Evolutionary conservation across 1,140 invertebrate species (phyloP), one percentile per base, ranked within the genome.

Genomic region (Lepidurus couesii): DNA sequence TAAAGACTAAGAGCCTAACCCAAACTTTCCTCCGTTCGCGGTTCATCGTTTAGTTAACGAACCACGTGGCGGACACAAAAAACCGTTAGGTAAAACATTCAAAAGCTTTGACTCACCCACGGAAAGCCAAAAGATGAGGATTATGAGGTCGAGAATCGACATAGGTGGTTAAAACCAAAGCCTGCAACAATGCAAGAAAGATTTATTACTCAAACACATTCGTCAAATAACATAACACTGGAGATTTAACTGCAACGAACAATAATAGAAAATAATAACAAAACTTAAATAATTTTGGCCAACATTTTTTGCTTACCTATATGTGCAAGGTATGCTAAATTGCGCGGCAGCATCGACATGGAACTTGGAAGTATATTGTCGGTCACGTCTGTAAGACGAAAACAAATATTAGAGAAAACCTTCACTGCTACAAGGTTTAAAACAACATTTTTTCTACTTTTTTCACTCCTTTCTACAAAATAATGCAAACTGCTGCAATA

Each of bases 151-250:
- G 3, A 65, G 13, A 16, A 65, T 65, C 53, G 53, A 65, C 53
- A 65, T 65, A 65, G 53, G 53, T 65, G 53, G 53, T 65, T 65
- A 65, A 65, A 65, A 16, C 53, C 53, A 16, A 21, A 65, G 53
- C 53, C 53, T 65, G 13, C 13, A 65, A 65, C 5, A 65, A 65
- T 3, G 53, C 16, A 65, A 47, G 10, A 47, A 47, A 65, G 34
- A 34, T 0, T 3, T 34, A 34, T 34, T 34, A 34, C 34, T 34
- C 34, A 34, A 34, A 34, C 34, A 34, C 34, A 34, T 34, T 34
- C 34, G 34, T 34, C 34, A 0, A 34, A 34, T 3, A 34, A 34
- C 34, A 34, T 4, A 3, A 34, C 2, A 34, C 34, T 34, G 34
- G 3, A 34, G 3, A 34, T 34, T 34, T 34, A 34, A 0, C 0